Conservation (phyloP, 1,140 invertebrate species). For the Diorhabda elongata region DNA sequence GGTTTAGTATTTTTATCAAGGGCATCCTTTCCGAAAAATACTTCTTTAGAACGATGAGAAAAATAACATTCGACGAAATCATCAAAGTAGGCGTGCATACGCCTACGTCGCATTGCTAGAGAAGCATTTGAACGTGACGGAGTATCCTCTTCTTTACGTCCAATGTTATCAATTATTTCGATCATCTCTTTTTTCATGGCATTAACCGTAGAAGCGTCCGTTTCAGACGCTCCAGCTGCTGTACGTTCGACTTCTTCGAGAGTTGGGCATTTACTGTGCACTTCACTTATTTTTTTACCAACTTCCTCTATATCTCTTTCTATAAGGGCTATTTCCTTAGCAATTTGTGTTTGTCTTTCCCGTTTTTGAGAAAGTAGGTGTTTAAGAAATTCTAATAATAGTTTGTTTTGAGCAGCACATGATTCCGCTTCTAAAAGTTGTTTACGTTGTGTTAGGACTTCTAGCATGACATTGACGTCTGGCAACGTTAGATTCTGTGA, state of each 20-base stretch:
- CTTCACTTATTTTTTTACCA: conserved; percentile 64
- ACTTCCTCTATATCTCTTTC: conserved; percentile 76
- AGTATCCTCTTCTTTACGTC: conserved; percentile 34
- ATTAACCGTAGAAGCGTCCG: conserved; percentile 45
- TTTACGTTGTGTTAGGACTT: conserved; percentile 74
- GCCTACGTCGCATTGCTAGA: conserved; percentile 63
- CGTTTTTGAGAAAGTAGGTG: conserved; percentile 72
- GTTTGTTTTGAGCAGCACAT: conserved; percentile 69
- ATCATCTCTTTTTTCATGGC: conserved; percentile 58
- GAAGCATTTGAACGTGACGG: conserved; percentile 21
- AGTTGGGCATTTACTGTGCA: conserved; percentile 54
- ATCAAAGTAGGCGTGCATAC: conserved; percentile 84
- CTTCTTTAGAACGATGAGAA: conserved; percentile 66
- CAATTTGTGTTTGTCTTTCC: conserved; percentile 64
- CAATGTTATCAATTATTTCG: conserved; percentile 55
- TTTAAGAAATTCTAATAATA: conserved; percentile 81
- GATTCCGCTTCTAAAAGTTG: conserved; percentile 76
- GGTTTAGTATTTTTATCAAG: conserved; percentile 38
- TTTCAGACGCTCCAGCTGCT: conserved; percentile 40
- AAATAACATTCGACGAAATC: conserved; percentile 89
- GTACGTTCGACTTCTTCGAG: conserved; percentile 48
- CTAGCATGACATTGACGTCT: conserved; percentile 78
- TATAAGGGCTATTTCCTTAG: conserved; percentile 72
- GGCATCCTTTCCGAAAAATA: conserved; percentile 56
- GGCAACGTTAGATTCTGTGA: conserved; percentile 69